Conservation (phyloP, 2,113 vertebrate species). For the Hystrix brachyura region DNA sequence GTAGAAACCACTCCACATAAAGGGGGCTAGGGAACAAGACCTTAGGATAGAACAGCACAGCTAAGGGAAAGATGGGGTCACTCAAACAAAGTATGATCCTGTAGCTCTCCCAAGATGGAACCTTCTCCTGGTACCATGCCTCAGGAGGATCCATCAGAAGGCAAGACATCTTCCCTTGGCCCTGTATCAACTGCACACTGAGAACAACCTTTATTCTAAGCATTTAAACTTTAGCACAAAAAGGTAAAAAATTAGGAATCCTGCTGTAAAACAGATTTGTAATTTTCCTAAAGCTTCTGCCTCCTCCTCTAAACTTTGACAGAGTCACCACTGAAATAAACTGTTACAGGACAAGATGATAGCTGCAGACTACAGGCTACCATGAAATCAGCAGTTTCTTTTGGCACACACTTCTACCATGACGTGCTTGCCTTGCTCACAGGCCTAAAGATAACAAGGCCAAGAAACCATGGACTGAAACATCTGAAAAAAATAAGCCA, state of each 20-base stretch:
- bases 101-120: background rate
- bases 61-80: background rate
- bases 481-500: background rate
- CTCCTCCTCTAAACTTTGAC: background rate
- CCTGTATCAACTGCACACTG: background rate
- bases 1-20: background rate
- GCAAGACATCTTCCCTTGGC: too few relatives aligned
- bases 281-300: background rate
- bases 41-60: too few relatives aligned
- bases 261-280: background rate
- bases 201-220: background rate
- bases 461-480: background rate
- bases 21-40: background rate
- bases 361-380: background rate
- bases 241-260: background rate
- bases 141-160: background rate
- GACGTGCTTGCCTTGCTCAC: background rate
- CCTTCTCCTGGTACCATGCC: accelerated
- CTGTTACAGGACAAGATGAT: background rate
- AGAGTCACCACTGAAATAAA: background rate
- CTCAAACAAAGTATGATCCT: background rate
- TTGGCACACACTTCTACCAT: background rate
- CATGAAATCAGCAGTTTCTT: background rate
- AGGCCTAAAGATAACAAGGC: background rate
- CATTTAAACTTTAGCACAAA: background rate